A percentile compares a stretch with the other conserved stretches of the same genome.
Conservation (phyloP, 2,888 invertebrate species). For the Pterostichus niger region DNA sequence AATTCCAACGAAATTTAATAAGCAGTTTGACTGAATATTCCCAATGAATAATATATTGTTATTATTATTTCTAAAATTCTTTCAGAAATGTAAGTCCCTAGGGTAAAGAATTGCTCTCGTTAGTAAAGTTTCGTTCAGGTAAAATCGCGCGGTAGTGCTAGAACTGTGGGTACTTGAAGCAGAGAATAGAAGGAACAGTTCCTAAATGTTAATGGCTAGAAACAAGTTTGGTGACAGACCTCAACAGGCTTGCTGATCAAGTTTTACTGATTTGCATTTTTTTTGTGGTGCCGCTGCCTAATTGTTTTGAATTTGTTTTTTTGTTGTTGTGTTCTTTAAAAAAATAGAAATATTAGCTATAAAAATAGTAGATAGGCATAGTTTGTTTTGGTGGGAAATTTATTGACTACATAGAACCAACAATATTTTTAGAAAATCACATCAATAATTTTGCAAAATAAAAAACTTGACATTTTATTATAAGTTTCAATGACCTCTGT, state of each 20-base stretch:
- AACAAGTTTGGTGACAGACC: constrained; percentile 45
- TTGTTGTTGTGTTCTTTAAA: neutral
- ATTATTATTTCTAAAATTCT: too few relatives aligned
- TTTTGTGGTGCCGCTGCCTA: constrained; percentile 13
- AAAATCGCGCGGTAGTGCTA: neutral
- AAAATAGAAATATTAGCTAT: constrained; percentile 27
- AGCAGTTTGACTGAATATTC: too few relatives aligned
- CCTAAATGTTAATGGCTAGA: constrained; percentile 42
- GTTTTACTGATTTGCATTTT: constrained; percentile 47
- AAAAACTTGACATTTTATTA: too few relatives aligned
- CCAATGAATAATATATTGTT: too few relatives aligned
- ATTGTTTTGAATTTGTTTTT: constrained; percentile 46
- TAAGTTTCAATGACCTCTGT: too few relatives aligned
- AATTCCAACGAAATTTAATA: too few relatives aligned
- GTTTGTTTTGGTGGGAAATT: neutral
- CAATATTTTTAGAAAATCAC: neutral
- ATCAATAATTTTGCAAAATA: neutral
- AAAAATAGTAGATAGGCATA: constrained; percentile 44
- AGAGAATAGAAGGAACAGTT: constrained; percentile 17
- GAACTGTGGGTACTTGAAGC: neutral
- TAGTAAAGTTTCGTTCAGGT: neutral
- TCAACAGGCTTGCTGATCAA: constrained; percentile 17
- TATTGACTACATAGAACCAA: neutral
- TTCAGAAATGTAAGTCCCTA: too few relatives aligned
- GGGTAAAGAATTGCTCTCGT: neutral